Evolutionary conservation across 2,797 vertebrate genomes (phyloP).

Genomic region (Karalla daura): DNA sequence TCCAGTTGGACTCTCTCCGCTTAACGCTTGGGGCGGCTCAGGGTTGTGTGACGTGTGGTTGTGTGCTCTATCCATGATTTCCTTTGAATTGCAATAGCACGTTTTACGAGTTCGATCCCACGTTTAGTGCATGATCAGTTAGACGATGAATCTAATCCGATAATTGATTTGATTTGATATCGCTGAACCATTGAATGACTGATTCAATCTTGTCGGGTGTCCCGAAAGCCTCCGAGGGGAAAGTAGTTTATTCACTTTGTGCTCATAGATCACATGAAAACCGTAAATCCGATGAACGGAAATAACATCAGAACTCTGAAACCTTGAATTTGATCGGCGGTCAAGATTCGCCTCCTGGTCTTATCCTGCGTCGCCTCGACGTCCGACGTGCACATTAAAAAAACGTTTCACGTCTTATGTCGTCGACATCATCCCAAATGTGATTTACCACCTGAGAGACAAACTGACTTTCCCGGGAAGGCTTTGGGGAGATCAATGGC

Average conservation of each 20-base stretch:
- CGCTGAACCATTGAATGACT: slow-evolving; percentile 61
- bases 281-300: not conserved
- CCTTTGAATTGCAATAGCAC: not conserved
- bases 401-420: too few species aligned
- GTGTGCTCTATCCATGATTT: slow-evolving; percentile 44
- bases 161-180: slow-evolving; percentile 54
- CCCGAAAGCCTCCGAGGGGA: slow-evolving; percentile 71
- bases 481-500: slow-evolving; percentile 68
- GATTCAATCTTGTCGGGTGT: slow-evolving; percentile 59
- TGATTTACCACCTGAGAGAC: slow-evolving; percentile 32
- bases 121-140: slow-evolving; percentile 86
- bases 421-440: slow-evolving; percentile 21
- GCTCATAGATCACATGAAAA: not conserved
- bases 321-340: not conserved
- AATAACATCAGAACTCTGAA: not conserved
- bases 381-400: too few species aligned
- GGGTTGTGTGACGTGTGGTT: slow-evolving; percentile 63
- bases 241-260: slow-evolving; percentile 48
- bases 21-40: slow-evolving; percentile 37
- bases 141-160: slow-evolving; percentile 50
- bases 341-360: too few species aligned
- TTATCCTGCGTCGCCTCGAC: not conserved
- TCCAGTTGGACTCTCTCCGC: slow-evolving; percentile 28
- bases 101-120: slow-evolving; percentile 43
- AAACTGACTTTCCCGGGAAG: slow-evolving; percentile 72